Percentiles rank a stretch among this genome's conserved stretches.
Conservation (phyloP, 53 echinoderm and acorn worm species). For the Paracentrotus lividus region DNA sequence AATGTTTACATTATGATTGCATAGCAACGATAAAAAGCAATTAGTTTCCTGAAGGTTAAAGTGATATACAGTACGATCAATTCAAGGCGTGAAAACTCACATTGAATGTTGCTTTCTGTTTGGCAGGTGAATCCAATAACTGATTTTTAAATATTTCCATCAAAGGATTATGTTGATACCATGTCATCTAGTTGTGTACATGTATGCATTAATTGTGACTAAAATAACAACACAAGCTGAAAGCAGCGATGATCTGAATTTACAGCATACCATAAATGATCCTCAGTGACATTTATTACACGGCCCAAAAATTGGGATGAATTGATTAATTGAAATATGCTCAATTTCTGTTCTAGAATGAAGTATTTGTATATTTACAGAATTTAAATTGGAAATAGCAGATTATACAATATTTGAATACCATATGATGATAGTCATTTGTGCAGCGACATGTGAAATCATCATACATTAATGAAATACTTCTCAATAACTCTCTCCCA, state of each 20-base stretch:
- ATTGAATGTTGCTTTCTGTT: not conserved
- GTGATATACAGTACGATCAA: constrained; percentile 14
- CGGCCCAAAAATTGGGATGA: not conserved
- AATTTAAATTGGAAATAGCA: not conserved
- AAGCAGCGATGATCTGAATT: not conserved
- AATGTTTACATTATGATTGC: not conserved
- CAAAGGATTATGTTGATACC: not conserved
- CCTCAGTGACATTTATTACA: not conserved
- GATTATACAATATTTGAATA: not conserved
- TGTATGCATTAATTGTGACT: constrained; percentile 2
- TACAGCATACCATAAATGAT: not conserved
- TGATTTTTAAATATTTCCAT: not conserved
- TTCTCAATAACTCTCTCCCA: not conserved
- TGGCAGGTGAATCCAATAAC: constrained; percentile 14
- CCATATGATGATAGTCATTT: not conserved
- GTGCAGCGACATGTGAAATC: not conserved
- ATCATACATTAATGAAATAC: not conserved
- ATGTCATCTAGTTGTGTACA: not conserved
- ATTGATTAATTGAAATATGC: not conserved
- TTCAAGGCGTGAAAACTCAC: not conserved
- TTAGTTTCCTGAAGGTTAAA: not conserved
- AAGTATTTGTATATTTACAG: not conserved
- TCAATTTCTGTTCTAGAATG: not conserved
- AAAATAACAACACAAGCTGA: not conserved
- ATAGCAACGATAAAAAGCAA: constrained; percentile 17